Evolutionary conservation across 2,888 invertebrate species (phyloP).

Genomic region (Galerucella nymphaeae): DNA sequence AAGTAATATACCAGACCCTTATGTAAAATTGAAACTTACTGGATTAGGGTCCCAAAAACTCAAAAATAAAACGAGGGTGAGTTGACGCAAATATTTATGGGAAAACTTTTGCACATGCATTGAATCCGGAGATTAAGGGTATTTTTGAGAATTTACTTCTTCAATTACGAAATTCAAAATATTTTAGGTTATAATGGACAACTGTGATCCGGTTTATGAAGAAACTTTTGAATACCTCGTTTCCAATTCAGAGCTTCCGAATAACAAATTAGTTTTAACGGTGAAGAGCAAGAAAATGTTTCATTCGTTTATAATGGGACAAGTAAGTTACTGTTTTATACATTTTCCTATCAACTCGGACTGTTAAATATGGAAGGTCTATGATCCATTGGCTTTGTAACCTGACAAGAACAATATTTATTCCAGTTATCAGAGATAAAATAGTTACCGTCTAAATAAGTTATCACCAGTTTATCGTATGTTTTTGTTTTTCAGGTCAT

Average conservation of each 20-base stretch:
- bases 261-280: conserved; percentile 80
- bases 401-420: background rate
- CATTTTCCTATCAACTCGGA: background rate
- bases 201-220: conserved; percentile 88
- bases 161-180: too few species aligned
- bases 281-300: conserved; percentile 83
- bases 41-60: conserved; percentile 79
- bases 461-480: too few species aligned
- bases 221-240: conserved; percentile 89
- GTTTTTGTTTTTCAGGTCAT: conserved; percentile 68
- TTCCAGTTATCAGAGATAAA: background rate
- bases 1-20: conserved; percentile 86
- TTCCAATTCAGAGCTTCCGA: conserved; percentile 79
- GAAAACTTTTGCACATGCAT: too few species aligned
- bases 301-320: conserved; percentile 73
- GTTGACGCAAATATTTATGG: conserved; percentile 1
- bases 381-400: background rate
- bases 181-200: conserved; percentile 78
- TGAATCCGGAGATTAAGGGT: too few species aligned
- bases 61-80: conserved; percentile 66
- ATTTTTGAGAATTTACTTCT: too few species aligned
- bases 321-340: conserved; percentile 50
- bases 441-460: too few species aligned
- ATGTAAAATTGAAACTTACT: conserved; percentile 84
- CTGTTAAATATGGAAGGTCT: background rate